Evolutionary conservation across 2,113 vertebrate species (phyloP).

Genomic region (Myotis davidii): DNA sequence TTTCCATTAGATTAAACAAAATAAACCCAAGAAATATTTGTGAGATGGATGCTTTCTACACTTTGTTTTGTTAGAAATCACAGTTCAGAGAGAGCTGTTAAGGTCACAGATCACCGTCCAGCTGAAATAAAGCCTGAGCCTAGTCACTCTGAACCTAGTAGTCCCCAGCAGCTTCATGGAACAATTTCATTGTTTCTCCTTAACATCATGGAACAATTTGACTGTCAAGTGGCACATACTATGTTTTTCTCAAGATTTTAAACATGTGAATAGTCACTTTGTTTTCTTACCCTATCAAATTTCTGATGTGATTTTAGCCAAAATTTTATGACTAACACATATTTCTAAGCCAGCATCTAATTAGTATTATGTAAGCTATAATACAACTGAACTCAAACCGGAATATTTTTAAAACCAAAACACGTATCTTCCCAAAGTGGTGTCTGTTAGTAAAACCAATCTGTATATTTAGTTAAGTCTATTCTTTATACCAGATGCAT

Average conservation of each 20-base stretch:
- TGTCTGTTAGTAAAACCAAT: slow-evolving; percentile 25
- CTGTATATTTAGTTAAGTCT: slow-evolving; percentile 46
- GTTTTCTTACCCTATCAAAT: slow-evolving; percentile 50
- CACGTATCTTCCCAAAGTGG: slow-evolving; percentile 38
- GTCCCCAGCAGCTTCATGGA: not conserved
- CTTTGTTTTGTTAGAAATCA: slow-evolving; percentile 8
- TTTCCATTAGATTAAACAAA: slow-evolving; percentile 22
- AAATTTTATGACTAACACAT: slow-evolving; percentile 56
- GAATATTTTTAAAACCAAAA: slow-evolving; percentile 48
- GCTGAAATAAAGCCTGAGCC: not conserved
- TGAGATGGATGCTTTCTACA: not conserved
- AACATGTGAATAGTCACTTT: slow-evolving; percentile 23
- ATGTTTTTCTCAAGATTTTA: slow-evolving; percentile 55
- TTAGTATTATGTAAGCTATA: slow-evolving; percentile 50
- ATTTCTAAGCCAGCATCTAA: slow-evolving; percentile 46
- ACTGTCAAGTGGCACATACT: not conserved
- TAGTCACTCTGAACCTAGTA: not conserved
- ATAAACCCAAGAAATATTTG: not conserved
- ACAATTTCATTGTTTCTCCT: not conserved
- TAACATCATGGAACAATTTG: slow-evolving; percentile 19
- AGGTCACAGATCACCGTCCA: not conserved
- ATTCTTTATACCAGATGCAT: slow-evolving; percentile 58
- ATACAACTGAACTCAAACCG: slow-evolving; percentile 40
- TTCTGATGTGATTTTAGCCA: slow-evolving; percentile 16
- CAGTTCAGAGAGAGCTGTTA: not conserved